Evolutionary conservation across 2,888 invertebrate genomes (phyloP).

Genomic region (Drosophila hawaiiensis): DNA sequence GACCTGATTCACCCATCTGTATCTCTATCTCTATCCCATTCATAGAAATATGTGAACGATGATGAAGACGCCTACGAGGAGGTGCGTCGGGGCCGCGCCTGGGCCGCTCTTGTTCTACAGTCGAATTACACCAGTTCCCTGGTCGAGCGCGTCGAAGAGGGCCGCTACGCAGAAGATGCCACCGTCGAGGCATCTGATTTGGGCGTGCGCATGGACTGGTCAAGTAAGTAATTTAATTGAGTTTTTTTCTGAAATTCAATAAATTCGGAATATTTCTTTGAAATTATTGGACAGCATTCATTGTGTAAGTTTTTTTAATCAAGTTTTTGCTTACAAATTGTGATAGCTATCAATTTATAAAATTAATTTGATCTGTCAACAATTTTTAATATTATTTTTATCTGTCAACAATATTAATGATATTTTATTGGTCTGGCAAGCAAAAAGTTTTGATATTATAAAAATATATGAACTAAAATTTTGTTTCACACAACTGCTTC

Average conservation of each 20-base stretch:
- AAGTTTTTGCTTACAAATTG: neutral
- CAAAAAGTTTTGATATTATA: neutral
- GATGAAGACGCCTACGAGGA: slow-evolving; percentile 88
- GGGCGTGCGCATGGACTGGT: slow-evolving; percentile 91
- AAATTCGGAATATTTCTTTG: neutral
- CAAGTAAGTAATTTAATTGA: slow-evolving; percentile 88
- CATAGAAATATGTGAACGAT: slow-evolving; percentile 86
- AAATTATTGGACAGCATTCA: neutral
- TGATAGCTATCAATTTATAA: neutral
- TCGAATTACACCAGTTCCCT: slow-evolving; percentile 91
- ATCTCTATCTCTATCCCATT: no score
- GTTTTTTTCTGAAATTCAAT: neutral
- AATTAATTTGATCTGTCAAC: neutral
- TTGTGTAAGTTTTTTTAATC: neutral
- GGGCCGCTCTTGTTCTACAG: slow-evolving; percentile 91
- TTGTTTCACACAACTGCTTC: neutral
- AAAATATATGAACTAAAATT: neutral
- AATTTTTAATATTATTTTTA: no score
- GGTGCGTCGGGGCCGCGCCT: slow-evolving; percentile 90
- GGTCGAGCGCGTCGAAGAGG: slow-evolving; percentile 87
- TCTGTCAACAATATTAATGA: neutral
- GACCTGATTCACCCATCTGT: slow-evolving; percentile 13
- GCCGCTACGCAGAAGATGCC: slow-evolving; percentile 87
- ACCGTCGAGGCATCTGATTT: slow-evolving; percentile 89
- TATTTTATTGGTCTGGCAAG: neutral